Evolutionary conservation across 2,888 invertebrate genomes (phyloP), one percentile per base, ranked within the genome.

Genomic region (Drosophila mulleri): DNA sequence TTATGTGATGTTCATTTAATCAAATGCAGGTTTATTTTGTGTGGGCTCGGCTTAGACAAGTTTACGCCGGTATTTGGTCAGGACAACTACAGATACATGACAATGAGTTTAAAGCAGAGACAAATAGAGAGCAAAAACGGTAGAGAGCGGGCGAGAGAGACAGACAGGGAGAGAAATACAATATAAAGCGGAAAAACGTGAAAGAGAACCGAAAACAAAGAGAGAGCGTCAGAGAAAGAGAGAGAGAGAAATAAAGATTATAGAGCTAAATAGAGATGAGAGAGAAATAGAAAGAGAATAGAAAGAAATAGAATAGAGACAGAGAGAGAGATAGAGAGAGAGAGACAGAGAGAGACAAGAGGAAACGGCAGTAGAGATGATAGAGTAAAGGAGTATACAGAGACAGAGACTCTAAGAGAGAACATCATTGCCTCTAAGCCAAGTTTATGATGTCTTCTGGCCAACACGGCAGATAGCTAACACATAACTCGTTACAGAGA

Each of bases 1-100:
- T 78, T 67, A 83, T 74, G 69, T 60, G 67, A 73, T 79, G 76
- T 86, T 78, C 76, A 76, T 76, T 80, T 75, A 72, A 82, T 83
- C 82, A 75, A 85, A 83, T 78, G 58, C 64, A 48, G 18, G 20
- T 76, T 72, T 67, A 62, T 67, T 12, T 47, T 23, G 37, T 23
- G 42, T 63, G 75, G 70, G 72, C 20, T 48, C 7, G 39, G 75
- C 72, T 80, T 79, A 83, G 76, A 56, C 77, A 81, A 84, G 72
- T 83, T 83, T 84, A 81, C 75, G 75, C 32, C 75, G 67, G 67
- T 61, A 82, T 78, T 74, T 45, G 59, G 41, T 56, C 68, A 62
- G 20, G 45, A 42, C 6, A 54, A 29, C 48, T 45, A 41, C 35
- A 58, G n/a, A 23, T 35, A 26, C 16, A 41, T 52, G 18, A 2